phyloP scores from a whole-genome alignment of 2,797 vertebrate species.

The Melopsittacus undulatus region DNA sequence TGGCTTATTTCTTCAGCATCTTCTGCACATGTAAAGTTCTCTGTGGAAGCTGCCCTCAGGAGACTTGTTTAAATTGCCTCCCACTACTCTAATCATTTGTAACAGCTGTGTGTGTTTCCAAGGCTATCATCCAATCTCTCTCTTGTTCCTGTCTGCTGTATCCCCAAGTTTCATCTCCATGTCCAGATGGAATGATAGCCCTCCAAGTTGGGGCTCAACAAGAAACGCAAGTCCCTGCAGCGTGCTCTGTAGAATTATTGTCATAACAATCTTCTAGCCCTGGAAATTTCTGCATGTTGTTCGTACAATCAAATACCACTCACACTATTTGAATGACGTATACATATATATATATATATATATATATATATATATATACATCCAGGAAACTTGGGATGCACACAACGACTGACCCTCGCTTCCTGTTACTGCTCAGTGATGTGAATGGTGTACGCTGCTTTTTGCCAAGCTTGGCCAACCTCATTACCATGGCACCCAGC shows the following conservation, averaged over 20 bases:
- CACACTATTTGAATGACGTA: background rate
- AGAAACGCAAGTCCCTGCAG: background rate
- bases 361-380: no score
- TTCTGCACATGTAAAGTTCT: background rate
- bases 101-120: background rate
- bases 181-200: background rate
- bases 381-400: background rate
- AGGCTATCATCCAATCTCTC: background rate
- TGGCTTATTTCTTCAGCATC: background rate
- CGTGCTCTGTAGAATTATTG: background rate
- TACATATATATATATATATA: no score
- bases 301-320: background rate
- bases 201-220: background rate
- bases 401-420: rapidly evolving
- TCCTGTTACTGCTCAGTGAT: background rate
- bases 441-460: background rate
- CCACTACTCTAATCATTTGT: background rate
- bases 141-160: background rate
- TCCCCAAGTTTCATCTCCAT: background rate
- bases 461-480: background rate
- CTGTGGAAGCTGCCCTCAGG: background rate
- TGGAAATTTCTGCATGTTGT: background rate
- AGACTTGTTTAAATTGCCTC: background rate
- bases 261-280: background rate
- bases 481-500: rapidly evolving